phyloP scores from a whole-genome alignment of 2,797 vertebrate genomes.

The Dryobates pubescens region DNA sequence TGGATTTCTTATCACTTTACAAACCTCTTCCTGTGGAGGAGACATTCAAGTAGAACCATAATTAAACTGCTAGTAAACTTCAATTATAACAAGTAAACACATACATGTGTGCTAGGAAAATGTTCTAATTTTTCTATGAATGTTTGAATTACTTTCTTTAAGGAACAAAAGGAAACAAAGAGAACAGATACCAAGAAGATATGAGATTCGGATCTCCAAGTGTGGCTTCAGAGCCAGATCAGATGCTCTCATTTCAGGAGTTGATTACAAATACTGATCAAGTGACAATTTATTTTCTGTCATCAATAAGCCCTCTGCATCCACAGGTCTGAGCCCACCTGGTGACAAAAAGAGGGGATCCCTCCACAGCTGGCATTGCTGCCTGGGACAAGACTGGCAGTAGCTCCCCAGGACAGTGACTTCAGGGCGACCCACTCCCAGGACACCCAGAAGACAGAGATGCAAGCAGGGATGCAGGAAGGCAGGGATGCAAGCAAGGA shows the following conservation, averaged over 20 bases:
- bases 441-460: not conserved
- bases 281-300: not conserved
- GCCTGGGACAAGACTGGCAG: not conserved
- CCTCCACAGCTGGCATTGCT: not conserved
- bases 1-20: not conserved
- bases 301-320: rapidly evolving
- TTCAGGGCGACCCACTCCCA: not conserved
- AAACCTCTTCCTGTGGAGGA: not conserved
- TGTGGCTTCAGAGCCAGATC: not conserved
- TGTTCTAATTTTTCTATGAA: not conserved
- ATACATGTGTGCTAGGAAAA: not conserved
- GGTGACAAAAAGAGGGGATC: not conserved
- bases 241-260: not conserved
- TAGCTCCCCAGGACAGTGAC: not conserved
- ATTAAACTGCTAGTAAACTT: not conserved
- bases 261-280: not conserved
- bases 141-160: not conserved
- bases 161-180: not conserved
- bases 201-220: not conserved
- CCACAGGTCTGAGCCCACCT: rapidly evolving
- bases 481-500: too few relatives aligned
- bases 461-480: not conserved
- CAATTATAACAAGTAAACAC: not conserved
- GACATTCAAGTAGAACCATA: not conserved
- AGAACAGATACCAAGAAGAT: not conserved